Evolutionary conservation across 2,888 invertebrate species (phyloP).

Genomic region (Mythimna vitellina): DNA sequence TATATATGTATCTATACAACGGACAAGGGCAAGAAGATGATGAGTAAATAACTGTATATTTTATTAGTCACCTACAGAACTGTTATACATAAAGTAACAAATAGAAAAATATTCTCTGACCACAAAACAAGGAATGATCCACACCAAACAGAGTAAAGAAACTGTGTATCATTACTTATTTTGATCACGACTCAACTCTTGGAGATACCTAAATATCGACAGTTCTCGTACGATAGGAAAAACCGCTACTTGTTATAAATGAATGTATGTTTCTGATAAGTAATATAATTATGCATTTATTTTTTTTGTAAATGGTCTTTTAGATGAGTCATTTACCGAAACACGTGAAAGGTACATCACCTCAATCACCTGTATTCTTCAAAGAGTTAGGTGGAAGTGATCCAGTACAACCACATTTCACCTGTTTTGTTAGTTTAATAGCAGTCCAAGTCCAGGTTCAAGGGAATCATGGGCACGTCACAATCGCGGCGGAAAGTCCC

Average conservation of each 20-base stretch:
- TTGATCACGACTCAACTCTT: neutral
- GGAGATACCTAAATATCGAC: neutral
- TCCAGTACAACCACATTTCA: no score
- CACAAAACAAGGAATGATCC: neutral
- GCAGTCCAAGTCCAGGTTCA: no score
- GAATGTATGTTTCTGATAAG: constrained; percentile 2
- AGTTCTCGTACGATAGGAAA: neutral
- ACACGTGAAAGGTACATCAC: neutral
- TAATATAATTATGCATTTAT: neutral
- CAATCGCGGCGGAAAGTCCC: no score
- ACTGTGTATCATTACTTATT: neutral
- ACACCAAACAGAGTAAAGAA: neutral
- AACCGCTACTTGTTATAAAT: neutral
- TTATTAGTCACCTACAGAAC: neutral
- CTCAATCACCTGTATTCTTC: neutral
- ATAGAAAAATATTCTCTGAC: neutral
- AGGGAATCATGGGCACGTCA: no score
- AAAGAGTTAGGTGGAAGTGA: neutral
- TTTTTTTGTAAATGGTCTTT: neutral
- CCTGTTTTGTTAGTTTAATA: no score
- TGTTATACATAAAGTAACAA: neutral
- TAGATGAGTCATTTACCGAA: neutral
- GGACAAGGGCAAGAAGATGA: neutral
- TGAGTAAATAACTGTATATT: neutral
- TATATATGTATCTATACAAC: no score